These are phyloP conservation scores for Ichneumoninae sp. DNA, from an alignment of 2,888 invertebrate species.

Conservation along the genomic window DNA sequence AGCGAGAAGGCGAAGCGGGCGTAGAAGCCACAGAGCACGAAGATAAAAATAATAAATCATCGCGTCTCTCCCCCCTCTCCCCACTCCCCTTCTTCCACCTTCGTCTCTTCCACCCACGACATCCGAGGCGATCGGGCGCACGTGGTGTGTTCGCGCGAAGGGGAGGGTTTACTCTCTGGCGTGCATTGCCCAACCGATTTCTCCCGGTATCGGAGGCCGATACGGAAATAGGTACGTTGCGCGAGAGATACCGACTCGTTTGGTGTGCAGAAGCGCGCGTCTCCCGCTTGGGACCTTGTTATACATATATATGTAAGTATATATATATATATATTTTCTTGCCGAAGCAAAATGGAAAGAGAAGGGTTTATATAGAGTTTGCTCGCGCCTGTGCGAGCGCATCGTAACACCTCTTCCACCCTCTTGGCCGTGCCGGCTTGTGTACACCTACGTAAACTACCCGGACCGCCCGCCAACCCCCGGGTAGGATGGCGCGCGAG, in stretches of 20 bases:
- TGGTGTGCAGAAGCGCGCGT: conserved; percentile 57
- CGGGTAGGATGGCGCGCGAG: background rate
- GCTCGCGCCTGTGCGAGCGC: conserved; percentile 31
- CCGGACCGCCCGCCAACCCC: conserved; percentile 18
- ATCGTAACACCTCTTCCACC: conserved; percentile 49
- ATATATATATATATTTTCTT: background rate
- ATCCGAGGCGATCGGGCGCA: conserved; percentile 61
- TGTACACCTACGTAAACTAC: conserved; percentile 57
- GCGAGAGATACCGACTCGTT: conserved; percentile 67
- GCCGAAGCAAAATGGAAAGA: conserved; percentile 40
- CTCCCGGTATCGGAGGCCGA: conserved; percentile 71
- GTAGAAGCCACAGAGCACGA: conserved; percentile 61
- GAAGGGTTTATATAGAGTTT: conserved; percentile 35
- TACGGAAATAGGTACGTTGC: conserved; percentile 80
- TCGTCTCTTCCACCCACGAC: conserved; percentile 8
- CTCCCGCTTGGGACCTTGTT: conserved; percentile 49
- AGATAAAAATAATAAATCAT: conserved; percentile 84
- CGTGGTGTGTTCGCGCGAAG: conserved; percentile 43
- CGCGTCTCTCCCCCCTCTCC: conserved; percentile 61
- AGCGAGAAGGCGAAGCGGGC: conserved; percentile 54
- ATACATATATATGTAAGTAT: conserved; percentile 4
- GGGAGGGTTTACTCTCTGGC: background rate
- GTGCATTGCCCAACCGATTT: conserved; percentile 58
- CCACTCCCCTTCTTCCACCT: conserved; percentile 21
- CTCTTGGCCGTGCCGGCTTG: conserved; percentile 34